Base-by-base conservation (phyloP, 2,113 vertebrate species). In the Phyllopteryx taeniolatus region DNA sequence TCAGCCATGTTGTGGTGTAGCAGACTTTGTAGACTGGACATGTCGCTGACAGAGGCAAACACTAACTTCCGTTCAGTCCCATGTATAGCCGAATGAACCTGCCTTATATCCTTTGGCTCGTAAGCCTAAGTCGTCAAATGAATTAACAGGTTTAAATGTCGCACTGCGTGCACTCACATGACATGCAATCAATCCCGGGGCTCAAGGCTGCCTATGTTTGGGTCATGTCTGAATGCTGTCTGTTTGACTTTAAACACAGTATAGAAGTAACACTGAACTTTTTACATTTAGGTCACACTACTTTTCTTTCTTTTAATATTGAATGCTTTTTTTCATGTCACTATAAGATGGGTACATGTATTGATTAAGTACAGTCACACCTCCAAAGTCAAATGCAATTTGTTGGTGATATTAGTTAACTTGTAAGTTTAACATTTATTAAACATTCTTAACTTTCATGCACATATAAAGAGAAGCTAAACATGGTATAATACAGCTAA, bases 111-210 rank as follows among this genome's bases (percentile, higher is more conserved):
- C 72, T 67, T 67, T 66, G 72, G 74, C 68, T 53, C 54, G 59
- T 79, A 82, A 82, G 49, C 79, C 71, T 91, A 92, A 92, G 92
- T 88, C 83, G 60, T 27, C 84, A 83, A 87, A 88, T 82, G 44
- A 77, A 75, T 79, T 86, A 90, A 89, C 77, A 74, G 78, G 80
- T 84, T 91, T 93, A 92, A 79, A 86, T 77, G 78, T 88, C 87
- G 85, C 74, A 75, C 75, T 77, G 57, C 67, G 33, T 68, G 51
- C 46, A 31, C 63, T 71, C 79, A 83, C 85, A 83, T 75, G 74
- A 84, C 35, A 13, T 70, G 20, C 68, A 91, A 79, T 71, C 62
- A 64, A 68, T 68, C 71, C 65, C 63, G 19, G 83, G 44, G 63
- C 35, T 73, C 39, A 31, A 57, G n/a, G n/a, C 13, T 67, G 44